Base-by-base conservation (phyloP, 1,140 invertebrate genomes). In the Zaprionus taronus region DNA sequence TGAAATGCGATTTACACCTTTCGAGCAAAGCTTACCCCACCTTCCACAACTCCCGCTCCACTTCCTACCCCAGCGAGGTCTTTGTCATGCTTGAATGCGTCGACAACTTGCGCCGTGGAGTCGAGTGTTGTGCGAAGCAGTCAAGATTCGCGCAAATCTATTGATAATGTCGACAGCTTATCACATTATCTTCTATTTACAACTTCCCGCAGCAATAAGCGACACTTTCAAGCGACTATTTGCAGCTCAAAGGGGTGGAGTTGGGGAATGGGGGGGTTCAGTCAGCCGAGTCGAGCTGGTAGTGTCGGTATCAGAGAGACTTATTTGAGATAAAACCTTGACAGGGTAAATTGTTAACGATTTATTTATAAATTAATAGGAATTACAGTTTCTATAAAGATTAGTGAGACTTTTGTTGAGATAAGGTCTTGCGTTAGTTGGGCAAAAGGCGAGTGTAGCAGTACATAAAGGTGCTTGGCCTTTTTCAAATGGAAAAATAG, bases 1-100 rank as follows among this genome's bases (percentile, higher is more conserved):
- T 56, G 44, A 63, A 55, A 63, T 64, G 60, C 61, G 47, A 71
- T 71, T 71, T 71, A 71, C 61, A 71, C 69, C 69, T 70, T 17
- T 38, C 15, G 9, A 3, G n/a, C 11, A 20, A 17, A 31, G 38
- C 53, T 55, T 22, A 51, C 20, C 17, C 47, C 47, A 51, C 47
- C 9, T 49, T 6, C 14, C 2, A 15, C 44, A 49, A 15, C 44
- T 17, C 44, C 1, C 15, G 12, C 38, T n/a, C 4, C 31, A n/a
- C 31, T 0, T 11, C 9, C 31, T 34, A 34, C 0, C 17, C 20
- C 20, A 12, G 47, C 22, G 3, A 24, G 20, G 53, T 26, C 38
- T 26, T 26, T 55, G 63, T 62, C 67, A 70, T 15, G 67, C 67
- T 38, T 22, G 47, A 70, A 41, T 63, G 67, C 67, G 17, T 26